Evolutionary conservation across 2,797 vertebrate genomes (phyloP).

Genomic region (Notolepis coatsorum): DNA sequence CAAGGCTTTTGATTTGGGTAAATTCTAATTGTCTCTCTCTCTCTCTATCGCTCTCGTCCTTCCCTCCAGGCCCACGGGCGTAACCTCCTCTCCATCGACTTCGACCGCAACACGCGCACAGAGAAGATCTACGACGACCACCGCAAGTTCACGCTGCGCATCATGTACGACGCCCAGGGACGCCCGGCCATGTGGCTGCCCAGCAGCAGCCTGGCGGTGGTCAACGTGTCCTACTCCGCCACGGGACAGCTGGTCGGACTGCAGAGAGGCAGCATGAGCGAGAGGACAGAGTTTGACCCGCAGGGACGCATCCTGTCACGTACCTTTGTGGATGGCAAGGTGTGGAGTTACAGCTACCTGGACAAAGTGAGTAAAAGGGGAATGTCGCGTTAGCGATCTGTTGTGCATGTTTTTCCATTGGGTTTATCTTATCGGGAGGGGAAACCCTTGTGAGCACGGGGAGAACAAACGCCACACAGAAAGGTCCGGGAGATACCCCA

Average conservation of each 20-base stretch:
- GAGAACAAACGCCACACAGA: too few relatives aligned
- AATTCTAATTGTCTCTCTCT: too few relatives aligned
- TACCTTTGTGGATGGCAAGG: conserved; percentile 95
- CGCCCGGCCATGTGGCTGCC: conserved; percentile 97
- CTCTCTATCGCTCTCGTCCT: neutral
- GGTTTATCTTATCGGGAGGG: too few relatives aligned
- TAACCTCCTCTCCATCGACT: conserved; percentile 97
- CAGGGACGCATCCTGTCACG: conserved; percentile 94
- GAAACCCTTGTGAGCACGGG: too few relatives aligned
- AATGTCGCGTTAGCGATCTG: neutral
- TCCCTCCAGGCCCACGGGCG: conserved; percentile 92
- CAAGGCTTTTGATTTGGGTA: too few relatives aligned
- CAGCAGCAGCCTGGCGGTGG: conserved; percentile 96
- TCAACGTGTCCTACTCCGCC: conserved; percentile 96
- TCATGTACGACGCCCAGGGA: conserved; percentile 97
- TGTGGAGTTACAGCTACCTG: conserved; percentile 99
- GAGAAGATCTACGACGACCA: conserved; percentile 99
- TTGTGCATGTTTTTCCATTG: too few relatives aligned
- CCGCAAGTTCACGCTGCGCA: conserved; percentile 95
- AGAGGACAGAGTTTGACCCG: conserved; percentile 93
- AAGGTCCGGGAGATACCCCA: too few relatives aligned
- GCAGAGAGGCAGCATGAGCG: conserved; percentile 97
- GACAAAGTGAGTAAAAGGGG: conserved; percentile 82
- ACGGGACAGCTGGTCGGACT: conserved; percentile 93
- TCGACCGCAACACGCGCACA: conserved; percentile 96